phyloP scores from a whole-genome alignment of 2,797 vertebrate genomes.

The Sebastes alutus region DNA sequence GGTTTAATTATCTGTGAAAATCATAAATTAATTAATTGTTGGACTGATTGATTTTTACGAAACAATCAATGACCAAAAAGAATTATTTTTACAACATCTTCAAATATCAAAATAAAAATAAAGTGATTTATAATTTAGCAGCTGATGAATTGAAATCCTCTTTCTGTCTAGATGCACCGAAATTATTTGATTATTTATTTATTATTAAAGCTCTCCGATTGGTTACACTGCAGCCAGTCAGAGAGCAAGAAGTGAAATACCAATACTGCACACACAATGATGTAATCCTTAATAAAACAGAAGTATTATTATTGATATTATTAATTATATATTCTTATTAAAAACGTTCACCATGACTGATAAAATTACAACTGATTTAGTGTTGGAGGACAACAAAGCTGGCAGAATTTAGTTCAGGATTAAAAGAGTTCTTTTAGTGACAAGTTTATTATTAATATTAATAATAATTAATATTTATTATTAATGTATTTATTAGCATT shows the following conservation, averaged over 20 bases:
- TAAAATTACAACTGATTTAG: no score
- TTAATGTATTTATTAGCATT: no score
- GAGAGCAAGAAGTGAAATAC: neutral
- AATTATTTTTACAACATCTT: neutral
- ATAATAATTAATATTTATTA: no score
- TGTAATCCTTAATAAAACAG: neutral
- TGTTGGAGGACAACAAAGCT: no score
- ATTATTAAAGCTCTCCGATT: constrained; percentile 2
- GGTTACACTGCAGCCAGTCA: constrained; percentile 12
- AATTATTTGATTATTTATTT: no score
- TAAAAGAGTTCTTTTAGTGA: no score
- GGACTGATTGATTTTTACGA: neutral
- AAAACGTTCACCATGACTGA: no score
- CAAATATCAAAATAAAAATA: neutral
- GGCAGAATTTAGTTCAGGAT: no score
- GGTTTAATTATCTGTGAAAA: neutral
- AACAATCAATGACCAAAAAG: neutral
- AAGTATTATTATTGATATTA: neutral
- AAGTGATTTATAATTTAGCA: no score
- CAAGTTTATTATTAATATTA: no score
- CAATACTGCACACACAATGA: neutral
- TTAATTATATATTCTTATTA: neutral
- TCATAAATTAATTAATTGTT: neutral
- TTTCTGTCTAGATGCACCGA: no score
- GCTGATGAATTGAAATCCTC: no score